A percentile compares a stretch with the other conserved stretches of the same genome.
Conservation (phyloP, 2,888 invertebrate genomes). For the Scrobipalpa costella region DNA sequence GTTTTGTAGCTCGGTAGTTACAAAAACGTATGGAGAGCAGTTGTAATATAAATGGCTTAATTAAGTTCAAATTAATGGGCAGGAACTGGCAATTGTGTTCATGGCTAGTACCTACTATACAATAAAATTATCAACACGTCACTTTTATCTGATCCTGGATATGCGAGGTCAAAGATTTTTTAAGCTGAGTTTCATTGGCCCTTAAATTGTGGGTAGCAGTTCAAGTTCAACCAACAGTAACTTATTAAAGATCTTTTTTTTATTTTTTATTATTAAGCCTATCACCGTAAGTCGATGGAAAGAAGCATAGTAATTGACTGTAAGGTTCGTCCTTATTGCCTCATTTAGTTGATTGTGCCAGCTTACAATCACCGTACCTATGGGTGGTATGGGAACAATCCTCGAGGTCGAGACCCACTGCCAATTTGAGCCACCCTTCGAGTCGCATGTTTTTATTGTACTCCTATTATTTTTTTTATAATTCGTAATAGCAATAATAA, state of each 20-base stretch:
- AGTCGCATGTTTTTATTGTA: slow-evolving; percentile 63
- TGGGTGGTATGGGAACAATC: slow-evolving; percentile 63
- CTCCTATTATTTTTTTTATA: slow-evolving; percentile 55
- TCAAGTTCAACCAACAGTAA: not conserved
- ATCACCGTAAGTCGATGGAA: slow-evolving; percentile 56
- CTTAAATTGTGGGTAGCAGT: slow-evolving; percentile 17
- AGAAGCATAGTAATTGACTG: slow-evolving; percentile 77
- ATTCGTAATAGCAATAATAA: slow-evolving; percentile 45
- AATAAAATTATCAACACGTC: slow-evolving; percentile 26
- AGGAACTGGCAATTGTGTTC: slow-evolving; percentile 23
- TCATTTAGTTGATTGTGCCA: slow-evolving; percentile 76
- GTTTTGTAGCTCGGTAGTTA: slow-evolving; percentile 25
- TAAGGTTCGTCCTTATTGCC: slow-evolving; percentile 74
- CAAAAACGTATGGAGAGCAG: slow-evolving; percentile 11
- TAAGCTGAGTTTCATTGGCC: slow-evolving; percentile 25
- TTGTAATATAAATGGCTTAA: slow-evolving; percentile 27
- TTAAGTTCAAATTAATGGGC: slow-evolving; percentile 24
- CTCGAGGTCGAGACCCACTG: slow-evolving; percentile 60
- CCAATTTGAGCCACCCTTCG: slow-evolving; percentile 69
- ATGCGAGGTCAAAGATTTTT: slow-evolving; percentile 4
- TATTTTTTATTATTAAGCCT: slow-evolving; percentile 31
- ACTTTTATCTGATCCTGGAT: slow-evolving; percentile 11
- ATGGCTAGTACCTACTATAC: slow-evolving; percentile 22
- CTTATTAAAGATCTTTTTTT: not conserved
- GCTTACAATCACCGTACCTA: slow-evolving; percentile 76